Base-by-base conservation (phyloP, 2,113 vertebrate genomes). In the Nipponia nippon region DNA sequence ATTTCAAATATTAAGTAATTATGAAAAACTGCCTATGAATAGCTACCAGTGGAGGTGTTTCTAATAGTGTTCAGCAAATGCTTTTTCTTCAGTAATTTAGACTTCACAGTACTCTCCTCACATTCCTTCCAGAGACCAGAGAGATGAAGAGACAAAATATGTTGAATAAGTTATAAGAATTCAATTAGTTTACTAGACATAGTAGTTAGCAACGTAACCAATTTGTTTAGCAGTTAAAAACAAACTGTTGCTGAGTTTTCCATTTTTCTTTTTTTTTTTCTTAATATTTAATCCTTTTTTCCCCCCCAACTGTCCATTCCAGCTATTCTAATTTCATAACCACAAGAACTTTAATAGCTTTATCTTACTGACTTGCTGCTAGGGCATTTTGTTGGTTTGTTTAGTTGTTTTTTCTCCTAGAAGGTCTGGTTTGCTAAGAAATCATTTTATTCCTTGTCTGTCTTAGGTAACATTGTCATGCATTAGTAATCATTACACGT, bases 41-140 rank as follows among this genome's bases (percentile, higher is more conserved):
- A 72, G 14, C 44, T 83, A 44, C 53, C 29, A 90, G 10, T 29
- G 19, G 15, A 71, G 25, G 32, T 58, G 30, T 34, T 87, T 42
- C 75, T 56, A 73, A 72, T 2, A 56, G 8, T 13, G 34, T 62
- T 89, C 25, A 90, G 30, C 40, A 92, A 95, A 83, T 22, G 12
- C 29, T 85, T 85, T 82, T 85, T 47, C n/a, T 76, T 95, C 65
- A 83, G 52, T 88, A 90, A 76, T 72, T 90, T 80, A 88, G 47
- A 47, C 11, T 85, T 71, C 16, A 44, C 8, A 59, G 36, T 63
- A 36, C 25, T 42, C 32, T 82, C 17, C 23, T 90, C 49, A 56
- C 49, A 56, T 70, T 80, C 18, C 7, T 92, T 92, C 40, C 58
- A 86, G 56, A 85, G 34, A 77, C 32, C 47, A 66, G 25, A 63